Evolutionary conservation across 2,888 invertebrate species (phyloP), one percentile per base, ranked within the genome.

Genomic region (Lasioglossum marginatum): DNA sequence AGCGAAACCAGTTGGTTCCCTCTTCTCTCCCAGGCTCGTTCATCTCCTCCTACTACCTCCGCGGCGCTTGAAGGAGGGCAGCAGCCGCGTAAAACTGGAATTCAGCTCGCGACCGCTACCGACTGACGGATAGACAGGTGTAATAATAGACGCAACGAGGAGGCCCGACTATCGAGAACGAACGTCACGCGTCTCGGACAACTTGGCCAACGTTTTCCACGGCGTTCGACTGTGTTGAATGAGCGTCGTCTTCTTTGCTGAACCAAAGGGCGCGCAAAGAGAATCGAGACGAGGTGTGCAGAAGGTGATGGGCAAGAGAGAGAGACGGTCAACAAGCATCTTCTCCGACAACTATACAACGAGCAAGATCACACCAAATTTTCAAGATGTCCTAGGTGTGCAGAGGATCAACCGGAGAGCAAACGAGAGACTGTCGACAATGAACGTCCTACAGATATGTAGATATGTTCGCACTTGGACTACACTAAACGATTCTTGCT

Each of bases 101-200:
- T 93, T 90, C 91, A 89, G 86, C 89, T 83, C 85, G 87, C 86
- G 84, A 90, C 82, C 82, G 83, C 72, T 19, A 23, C 71, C 77
- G 85, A 74, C 89, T 87, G 90, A 90, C 89, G 87, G 91, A 92
- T 90, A 91, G 93, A 92, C 93, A 93, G 92, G 93, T 93, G 93
- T 93, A 93, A 94, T 93, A 93, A 94, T 93, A 93, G 93, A 93
- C 92, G 93, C 91, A 91, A 93, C 92, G 91, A 91, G 93, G 92
- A 92, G 92, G 92, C 88, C 84, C 86, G 87, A 83, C 87, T 84
- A 89, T 90, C 89, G 88, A 88, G 89, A 70, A 89, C 89, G 27
- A 34, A 37, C 68, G 37, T 68, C 14, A 10, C 68, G 10, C 23
- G 68, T 3, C 31, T 16, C 34, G 37, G 37, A 68, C 37, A 19